Conservation (phyloP, 2,797 vertebrate species). For the Knipowitschia caucasica region DNA sequence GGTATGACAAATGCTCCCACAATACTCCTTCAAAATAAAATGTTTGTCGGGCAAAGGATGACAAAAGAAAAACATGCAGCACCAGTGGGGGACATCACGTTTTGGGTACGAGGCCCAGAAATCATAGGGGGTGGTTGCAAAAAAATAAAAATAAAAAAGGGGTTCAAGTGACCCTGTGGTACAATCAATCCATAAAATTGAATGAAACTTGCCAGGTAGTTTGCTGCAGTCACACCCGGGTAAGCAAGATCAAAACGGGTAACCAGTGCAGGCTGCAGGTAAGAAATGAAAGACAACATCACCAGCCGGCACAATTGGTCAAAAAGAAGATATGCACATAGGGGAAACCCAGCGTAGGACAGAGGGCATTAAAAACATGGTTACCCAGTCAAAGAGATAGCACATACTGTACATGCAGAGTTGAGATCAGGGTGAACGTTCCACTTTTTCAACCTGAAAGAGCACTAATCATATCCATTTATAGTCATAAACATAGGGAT, state of each 20-base stretch:
- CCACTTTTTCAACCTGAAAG: slow-evolving; percentile 28
- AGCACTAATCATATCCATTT: too few relatives aligned
- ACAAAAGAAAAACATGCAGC: slow-evolving; percentile 47
- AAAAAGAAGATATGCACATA: slow-evolving; percentile 12
- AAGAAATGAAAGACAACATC: slow-evolving; percentile 70
- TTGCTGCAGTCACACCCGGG: slow-evolving; percentile 76
- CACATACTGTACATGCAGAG: slow-evolving; percentile 19
- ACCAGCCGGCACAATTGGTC: slow-evolving; percentile 44
- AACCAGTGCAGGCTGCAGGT: slow-evolving; percentile 79
- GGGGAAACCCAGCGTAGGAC: slow-evolving; percentile 18
- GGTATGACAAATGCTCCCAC: slow-evolving; percentile 15
- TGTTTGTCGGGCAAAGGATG: slow-evolving; percentile 28
- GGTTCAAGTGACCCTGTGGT: slow-evolving; percentile 15
- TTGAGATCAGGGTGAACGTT: slow-evolving; percentile 32
- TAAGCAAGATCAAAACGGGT: slow-evolving; percentile 80
- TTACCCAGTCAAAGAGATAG: slow-evolving; percentile 40
- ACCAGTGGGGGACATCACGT: slow-evolving; percentile 17
- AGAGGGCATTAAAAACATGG: slow-evolving; percentile 37
- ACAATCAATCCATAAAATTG: slow-evolving; percentile 43
- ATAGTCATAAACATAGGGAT: too few relatives aligned
- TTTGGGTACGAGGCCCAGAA: slow-evolving; percentile 18
- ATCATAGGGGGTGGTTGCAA: slow-evolving; percentile 7
- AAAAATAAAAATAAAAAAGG: too few relatives aligned
- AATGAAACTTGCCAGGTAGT: slow-evolving; percentile 80
- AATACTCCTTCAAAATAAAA: slow-evolving; percentile 10